Evolutionary conservation across 2,888 invertebrate genomes (phyloP).

Genomic region (Chalcosyrphus nemorum): DNA sequence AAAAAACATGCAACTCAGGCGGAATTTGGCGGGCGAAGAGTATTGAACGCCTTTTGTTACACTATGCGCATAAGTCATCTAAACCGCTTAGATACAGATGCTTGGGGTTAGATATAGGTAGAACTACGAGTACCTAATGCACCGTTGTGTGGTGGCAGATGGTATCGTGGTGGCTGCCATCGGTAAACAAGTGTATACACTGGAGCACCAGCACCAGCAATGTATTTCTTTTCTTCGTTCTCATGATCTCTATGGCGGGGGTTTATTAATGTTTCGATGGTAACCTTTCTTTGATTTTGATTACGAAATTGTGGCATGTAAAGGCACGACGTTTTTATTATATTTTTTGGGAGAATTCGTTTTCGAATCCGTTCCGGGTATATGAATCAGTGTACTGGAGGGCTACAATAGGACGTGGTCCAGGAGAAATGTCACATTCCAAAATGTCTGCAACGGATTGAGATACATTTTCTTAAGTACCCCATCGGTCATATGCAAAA

Average conservation of each 20-base stretch:
- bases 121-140: conserved; percentile 19
- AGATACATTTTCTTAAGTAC: neutral
- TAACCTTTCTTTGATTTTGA: conserved; percentile 72
- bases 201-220: conserved; percentile 12
- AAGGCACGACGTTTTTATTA: conserved; percentile 46
- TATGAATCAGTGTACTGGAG: neutral
- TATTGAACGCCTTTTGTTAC: conserved; percentile 49
- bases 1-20: conserved; percentile 45
- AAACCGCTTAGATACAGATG: conserved; percentile 28
- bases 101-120: conserved; percentile 19
- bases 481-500: neutral
- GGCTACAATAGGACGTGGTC: neutral
- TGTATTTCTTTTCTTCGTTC: conserved; percentile 39
- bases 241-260: conserved; percentile 57
- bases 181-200: conserved; percentile 63
- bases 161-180: conserved; percentile 47
- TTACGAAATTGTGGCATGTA: conserved; percentile 70
- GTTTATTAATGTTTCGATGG: conserved; percentile 58
- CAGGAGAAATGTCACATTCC: neutral
- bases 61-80: conserved; percentile 63
- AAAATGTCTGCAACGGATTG: neutral
- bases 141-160: conserved; percentile 39
- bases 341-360: neutral
- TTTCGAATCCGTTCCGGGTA: conserved; percentile 41
- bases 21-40: conserved; percentile 30